Percentiles rank a stretch among this genome's conserved stretches.
Evolutionary conservation across 2,797 vertebrate genomes (phyloP).

Genomic region (Acanthornis magna): DNA sequence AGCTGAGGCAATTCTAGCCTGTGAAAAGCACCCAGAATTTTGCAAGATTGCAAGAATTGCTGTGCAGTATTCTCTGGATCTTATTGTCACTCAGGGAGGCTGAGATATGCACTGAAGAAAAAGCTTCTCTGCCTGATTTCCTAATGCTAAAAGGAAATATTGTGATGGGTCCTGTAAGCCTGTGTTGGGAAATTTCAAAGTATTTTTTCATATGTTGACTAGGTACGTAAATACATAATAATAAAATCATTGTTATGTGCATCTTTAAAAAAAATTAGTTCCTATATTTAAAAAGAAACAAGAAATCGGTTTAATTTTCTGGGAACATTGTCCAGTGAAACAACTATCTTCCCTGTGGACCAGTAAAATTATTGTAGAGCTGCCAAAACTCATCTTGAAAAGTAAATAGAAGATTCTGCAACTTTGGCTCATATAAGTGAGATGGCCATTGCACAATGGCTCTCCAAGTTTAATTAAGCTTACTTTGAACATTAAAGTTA

Average conservation of each 20-base stretch:
- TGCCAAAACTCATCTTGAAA: constrained; percentile 56
- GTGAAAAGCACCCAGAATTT: not conserved
- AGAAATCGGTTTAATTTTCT: constrained; percentile 32
- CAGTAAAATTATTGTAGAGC: constrained; percentile 43
- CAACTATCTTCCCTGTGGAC: constrained; percentile 24
- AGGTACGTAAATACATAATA: not conserved
- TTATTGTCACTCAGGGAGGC: not conserved
- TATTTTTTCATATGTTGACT: not conserved
- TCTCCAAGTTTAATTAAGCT: constrained; percentile 41
- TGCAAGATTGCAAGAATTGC: not conserved
- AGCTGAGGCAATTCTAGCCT: not conserved
- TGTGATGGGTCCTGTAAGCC: not conserved
- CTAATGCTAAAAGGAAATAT: not conserved
- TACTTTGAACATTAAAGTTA: not conserved
- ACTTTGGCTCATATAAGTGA: constrained; percentile 1
- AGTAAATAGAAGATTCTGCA: constrained; percentile 41
- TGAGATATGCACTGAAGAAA: not conserved
- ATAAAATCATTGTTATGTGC: not conserved
- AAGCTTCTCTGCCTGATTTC: not conserved
- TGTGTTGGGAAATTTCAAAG: not conserved
- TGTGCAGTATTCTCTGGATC: not conserved
- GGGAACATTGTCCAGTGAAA: constrained; percentile 32
- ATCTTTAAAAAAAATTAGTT: not conserved
- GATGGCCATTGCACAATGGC: not conserved
- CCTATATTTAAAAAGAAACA: not conserved